Percentiles rank a stretch among this genome's conserved stretches.
Evolutionary conservation across 2,113 vertebrate genomes (phyloP).

Genomic region (Ophthalmolycus amberensis): DNA sequence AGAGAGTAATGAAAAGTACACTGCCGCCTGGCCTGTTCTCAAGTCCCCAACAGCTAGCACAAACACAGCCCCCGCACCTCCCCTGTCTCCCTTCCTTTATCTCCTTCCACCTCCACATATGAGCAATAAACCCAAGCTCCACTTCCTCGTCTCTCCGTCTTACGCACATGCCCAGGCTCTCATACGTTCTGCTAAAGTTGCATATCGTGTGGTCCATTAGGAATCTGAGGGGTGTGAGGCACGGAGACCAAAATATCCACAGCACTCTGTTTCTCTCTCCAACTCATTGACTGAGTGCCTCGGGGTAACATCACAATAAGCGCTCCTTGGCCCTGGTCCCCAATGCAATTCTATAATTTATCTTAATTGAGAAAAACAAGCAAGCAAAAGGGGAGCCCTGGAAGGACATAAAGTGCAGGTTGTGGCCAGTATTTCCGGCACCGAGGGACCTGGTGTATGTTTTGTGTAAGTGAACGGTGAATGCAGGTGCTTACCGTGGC

Average conservation of each 20-base stretch:
- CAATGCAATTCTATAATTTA: constrained; percentile 80
- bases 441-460: constrained; percentile 48
- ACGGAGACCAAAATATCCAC: constrained; percentile 71
- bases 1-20: constrained; percentile 82
- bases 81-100: constrained; percentile 51
- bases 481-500: constrained; percentile 1
- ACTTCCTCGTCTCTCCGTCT: constrained; percentile 24
- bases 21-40: constrained; percentile 51
- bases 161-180: constrained; percentile 34
- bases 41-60: constrained; percentile 61
- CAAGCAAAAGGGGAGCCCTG: constrained; percentile 47
- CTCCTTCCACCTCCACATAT: constrained; percentile 56
- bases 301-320: constrained; percentile 65
- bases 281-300: constrained; percentile 65
- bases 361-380: constrained; percentile 81
- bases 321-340: constrained; percentile 62
- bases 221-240: constrained; percentile 57
- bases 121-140: constrained; percentile 70
- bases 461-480: constrained; percentile 44
- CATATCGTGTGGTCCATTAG: constrained; percentile 64
- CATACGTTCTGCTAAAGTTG: constrained; percentile 63
- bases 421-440: constrained; percentile 34
- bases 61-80: constrained; percentile 60
- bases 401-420: constrained; percentile 59
- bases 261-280: constrained; percentile 62